Evolutionary conservation across 1,140 invertebrate species (phyloP).

Genomic region (Saccostrea cuccullata): DNA sequence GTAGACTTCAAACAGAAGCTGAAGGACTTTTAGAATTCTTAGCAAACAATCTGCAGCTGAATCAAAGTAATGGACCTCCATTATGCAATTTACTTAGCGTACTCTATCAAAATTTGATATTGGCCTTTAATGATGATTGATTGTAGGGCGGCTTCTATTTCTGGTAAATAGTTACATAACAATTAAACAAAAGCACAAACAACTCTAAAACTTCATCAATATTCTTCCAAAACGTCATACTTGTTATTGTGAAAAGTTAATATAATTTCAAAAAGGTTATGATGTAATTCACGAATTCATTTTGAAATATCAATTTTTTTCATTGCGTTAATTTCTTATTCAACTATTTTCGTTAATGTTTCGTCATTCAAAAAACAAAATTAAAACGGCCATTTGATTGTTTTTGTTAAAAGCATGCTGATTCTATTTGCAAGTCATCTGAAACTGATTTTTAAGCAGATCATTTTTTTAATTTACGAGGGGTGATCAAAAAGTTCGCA

Average conservation of each 20-base stretch:
- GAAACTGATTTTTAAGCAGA: no score
- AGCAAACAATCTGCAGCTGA: neutral
- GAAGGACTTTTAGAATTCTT: neutral
- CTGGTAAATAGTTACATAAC: constrained; percentile 24
- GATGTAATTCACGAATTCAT: no score
- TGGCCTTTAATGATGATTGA: neutral
- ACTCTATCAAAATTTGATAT: neutral
- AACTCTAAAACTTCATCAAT: neutral
- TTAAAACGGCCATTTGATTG: no score
- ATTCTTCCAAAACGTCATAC: neutral
- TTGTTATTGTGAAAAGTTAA: neutral
- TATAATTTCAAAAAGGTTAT: no score
- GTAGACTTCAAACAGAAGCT: constrained; percentile 1
- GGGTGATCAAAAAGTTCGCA: no score
- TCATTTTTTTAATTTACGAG: no score
- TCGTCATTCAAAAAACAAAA: no score
- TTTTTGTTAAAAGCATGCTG: no score
- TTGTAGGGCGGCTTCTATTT: neutral
- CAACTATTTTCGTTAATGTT: no score
- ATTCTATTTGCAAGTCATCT: no score
- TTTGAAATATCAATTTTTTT: no score
- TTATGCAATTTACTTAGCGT: constrained; percentile 12
- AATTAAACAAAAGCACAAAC: neutral
- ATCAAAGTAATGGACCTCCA: constrained; percentile 11
- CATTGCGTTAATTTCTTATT: no score